Percentiles rank a stretch among this genome's conserved stretches.
These are phyloP conservation scores for Ostrea denselamellosa DNA, from an alignment of 1,140 invertebrate species.

Conservation along the genomic window DNA sequence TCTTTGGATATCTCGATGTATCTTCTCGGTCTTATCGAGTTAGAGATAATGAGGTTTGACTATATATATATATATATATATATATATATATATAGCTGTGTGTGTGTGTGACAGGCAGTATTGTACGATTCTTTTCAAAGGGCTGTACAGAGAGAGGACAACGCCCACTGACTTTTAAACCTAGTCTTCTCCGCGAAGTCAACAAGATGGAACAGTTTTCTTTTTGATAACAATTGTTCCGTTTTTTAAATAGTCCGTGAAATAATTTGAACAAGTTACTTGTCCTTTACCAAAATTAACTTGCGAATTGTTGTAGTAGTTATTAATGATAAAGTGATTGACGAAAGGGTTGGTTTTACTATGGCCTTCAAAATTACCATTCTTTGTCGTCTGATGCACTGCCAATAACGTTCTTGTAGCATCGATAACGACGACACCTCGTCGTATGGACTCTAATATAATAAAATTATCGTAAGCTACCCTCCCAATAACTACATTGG, in stretches of 20 bases:
- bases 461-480: constrained; percentile 69
- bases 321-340: not conserved
- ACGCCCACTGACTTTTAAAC: no score
- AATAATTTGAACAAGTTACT: not conserved
- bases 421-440: constrained; percentile 62
- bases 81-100: no score
- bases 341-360: constrained; percentile 26
- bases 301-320: not conserved
- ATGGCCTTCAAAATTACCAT: constrained; percentile 54
- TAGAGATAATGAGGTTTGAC: no score
- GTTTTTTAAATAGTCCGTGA: not conserved
- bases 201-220: not conserved
- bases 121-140: no score
- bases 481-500: constrained; percentile 65
- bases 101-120: no score
- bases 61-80: no score
- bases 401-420: constrained; percentile 62
- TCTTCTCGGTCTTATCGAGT: no score
- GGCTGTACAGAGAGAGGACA: no score
- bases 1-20: no score
- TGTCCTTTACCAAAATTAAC: not conserved
- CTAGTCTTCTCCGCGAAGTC: not conserved
- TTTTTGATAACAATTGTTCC: not conserved
- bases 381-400: constrained; percentile 65
- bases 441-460: constrained; percentile 56